Conservation (phyloP, 2,113 vertebrate species). For the Romanogobio albipinnatus region DNA sequence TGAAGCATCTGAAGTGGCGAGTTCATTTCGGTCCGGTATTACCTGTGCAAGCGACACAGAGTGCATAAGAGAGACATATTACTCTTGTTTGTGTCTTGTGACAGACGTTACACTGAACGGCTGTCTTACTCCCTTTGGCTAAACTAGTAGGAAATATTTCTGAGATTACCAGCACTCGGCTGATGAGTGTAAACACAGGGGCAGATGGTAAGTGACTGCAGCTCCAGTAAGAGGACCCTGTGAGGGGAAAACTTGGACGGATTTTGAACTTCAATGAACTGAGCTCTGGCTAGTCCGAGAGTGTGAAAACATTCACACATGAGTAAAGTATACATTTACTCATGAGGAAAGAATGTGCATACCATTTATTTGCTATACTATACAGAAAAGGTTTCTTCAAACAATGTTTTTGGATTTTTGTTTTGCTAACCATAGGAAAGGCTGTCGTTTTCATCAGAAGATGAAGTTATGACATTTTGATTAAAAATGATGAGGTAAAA, state of each 20-base stretch:
- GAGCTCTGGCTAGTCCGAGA: slow-evolving; percentile 7
- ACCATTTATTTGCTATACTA: not conserved
- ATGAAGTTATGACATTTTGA: not conserved
- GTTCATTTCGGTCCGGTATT: not conserved
- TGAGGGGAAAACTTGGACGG: slow-evolving; percentile 72
- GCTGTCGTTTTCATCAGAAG: no score
- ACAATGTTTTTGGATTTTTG: not conserved
- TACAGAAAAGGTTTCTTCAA: not conserved
- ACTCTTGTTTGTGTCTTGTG: not conserved
- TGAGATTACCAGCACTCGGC: slow-evolving; percentile 77
- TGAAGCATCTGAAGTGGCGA: not conserved
- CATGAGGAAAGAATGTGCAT: not conserved
- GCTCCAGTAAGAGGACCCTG: slow-evolving; percentile 73
- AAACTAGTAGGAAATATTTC: slow-evolving; percentile 80
- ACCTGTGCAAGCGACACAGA: not conserved
- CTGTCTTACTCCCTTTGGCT: slow-evolving; percentile 60
- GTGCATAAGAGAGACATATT: not conserved
- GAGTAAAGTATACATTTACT: slow-evolving; percentile 1
- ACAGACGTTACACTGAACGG: slow-evolving; percentile 25
- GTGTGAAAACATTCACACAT: slow-evolving; percentile 28
- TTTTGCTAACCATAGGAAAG: no score
- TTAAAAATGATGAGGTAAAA: not conserved
- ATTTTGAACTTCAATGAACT: not conserved
- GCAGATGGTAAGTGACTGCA: slow-evolving; percentile 80
- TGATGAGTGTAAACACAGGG: slow-evolving; percentile 79